Evolutionary conservation across 2,888 invertebrate genomes (phyloP), one percentile per base, ranked within the genome.

Genomic region (Oithona nana): DNA sequence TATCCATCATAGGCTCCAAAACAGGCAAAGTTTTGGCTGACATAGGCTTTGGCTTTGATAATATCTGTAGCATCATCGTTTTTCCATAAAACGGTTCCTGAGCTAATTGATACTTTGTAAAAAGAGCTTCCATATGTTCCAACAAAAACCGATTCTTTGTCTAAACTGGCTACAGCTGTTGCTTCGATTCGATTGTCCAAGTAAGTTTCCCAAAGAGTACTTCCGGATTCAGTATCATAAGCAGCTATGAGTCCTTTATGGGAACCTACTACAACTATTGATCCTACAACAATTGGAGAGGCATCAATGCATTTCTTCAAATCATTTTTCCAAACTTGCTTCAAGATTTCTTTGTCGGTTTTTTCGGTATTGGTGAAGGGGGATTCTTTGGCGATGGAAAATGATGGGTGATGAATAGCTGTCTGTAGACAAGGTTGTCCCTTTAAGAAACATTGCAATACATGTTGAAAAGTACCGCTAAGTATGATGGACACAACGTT

Each of bases 291-390:
- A n/a, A 59, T 8, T 24, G 49, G 48, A 13, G 48, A 28, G 4
- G 59, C 59, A 50, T 59, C 59, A 48, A 59, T 59, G 50, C 59
- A 59, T 48, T 59, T 59, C 59, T 50, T 49, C 16, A 59, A n/a
- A 59, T 59, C 50, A 22, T 28, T 24, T 16, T n/a, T 59, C 59
- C 59, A 59, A 22, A 22, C n/a, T n/a, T n/a, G n/a, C n/a, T n/a
- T n/a, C n/a, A n/a, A n/a, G n/a, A n/a, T n/a, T n/a, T n/a, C n/a
- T n/a, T n/a, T n/a, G n/a, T n/a, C n/a, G n/a, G n/a, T n/a, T n/a
- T n/a, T n/a, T n/a, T n/a, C n/a, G n/a, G n/a, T n/a, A n/a, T n/a
- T n/a, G n/a, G n/a, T n/a, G n/a, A n/a, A n/a, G n/a, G n/a, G n/a
- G n/a, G n/a, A n/a, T n/a, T n/a, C n/a, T n/a, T n/a, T n/a, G n/a